Evolutionary conservation across 2,888 invertebrate species (phyloP).

Genomic region (Lasioglossum morio): DNA sequence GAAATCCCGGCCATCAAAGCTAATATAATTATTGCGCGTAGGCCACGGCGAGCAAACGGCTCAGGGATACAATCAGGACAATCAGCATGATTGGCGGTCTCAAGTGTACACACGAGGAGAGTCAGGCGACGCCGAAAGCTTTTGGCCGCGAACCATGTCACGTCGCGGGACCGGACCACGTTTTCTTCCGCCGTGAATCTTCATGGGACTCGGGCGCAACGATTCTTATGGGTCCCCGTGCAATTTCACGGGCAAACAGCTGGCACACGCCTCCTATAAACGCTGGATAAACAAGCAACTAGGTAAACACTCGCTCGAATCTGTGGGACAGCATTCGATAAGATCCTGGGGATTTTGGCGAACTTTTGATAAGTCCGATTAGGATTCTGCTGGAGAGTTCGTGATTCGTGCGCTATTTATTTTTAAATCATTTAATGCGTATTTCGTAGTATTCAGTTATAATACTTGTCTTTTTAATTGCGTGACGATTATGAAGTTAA

Average conservation of each 20-base stretch:
- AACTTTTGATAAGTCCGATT: neutral
- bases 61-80: slow-evolving; percentile 77
- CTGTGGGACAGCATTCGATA: neutral
- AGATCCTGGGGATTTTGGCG: neutral
- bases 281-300: neutral
- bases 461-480: neutral
- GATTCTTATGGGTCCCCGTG: slow-evolving; percentile 1
- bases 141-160: slow-evolving; percentile 64
- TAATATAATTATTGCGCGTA: slow-evolving; percentile 80
- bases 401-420: neutral
- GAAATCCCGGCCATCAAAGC: slow-evolving; percentile 73
- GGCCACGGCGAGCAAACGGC: slow-evolving; percentile 75
- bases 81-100: slow-evolving; percentile 81
- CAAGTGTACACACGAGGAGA: slow-evolving; percentile 72
- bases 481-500: too few species aligned
- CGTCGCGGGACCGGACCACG: slow-evolving; percentile 30
- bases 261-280: neutral
- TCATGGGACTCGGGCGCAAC: neutral
- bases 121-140: slow-evolving; percentile 66
- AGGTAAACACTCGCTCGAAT: neutral
- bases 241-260: neutral
- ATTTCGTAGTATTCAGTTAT: too few species aligned
- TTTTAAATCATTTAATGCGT: neutral
- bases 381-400: neutral
- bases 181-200: slow-evolving; percentile 23